Base-by-base conservation (phyloP, 2,888 invertebrate species). In the Magallana nippona region DNA sequence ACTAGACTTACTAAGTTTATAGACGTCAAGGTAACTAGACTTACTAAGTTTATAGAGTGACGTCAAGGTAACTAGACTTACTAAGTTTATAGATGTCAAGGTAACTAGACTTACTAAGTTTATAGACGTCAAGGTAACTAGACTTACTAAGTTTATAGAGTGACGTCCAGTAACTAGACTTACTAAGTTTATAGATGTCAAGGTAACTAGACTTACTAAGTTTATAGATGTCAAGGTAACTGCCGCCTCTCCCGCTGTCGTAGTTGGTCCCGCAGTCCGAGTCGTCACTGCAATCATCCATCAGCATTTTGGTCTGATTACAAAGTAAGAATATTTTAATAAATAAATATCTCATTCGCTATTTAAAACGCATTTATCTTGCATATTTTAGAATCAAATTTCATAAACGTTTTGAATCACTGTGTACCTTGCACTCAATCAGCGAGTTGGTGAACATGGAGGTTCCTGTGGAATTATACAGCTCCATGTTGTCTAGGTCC, bases 211-310 rank as follows among this genome's bases (percentile, higher is more conserved):
- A n/a, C n/a, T 81, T 81, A 81, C 81, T 62, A 2, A 60, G 57
- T 44, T 82, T 84, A 15, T 88, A 86, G 17, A 87, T 77, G 78
- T 89, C 89, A 55, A 89, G 88, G 78, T 89, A 89, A 83, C 89
- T 89, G 11, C 89, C 89, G 55, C 89, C 89, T 79, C 88, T 89
- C 13, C 89, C 88, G 56, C 89, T 89, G 84, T 89, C 89, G 27
- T 87, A 85, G 63, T 78, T 71, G n/a, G 56, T 84, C 80, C 86
- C 87, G 81, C 87, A 88, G 22, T 86, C 86, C 5, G 88, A 88
- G 86, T 86, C 86, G 84, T 86, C 86, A 58, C 87, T 88, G 44
- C 88, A 84, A 57, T 84, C 87, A 81, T 89, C 89, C 32, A 71
- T 71, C 55, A 82, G 19, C 62, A 82, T 63, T 71, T 71, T 82